Evolutionary conservation across 2,113 vertebrate species (phyloP).

Genomic region (Notothenia rossii): DNA sequence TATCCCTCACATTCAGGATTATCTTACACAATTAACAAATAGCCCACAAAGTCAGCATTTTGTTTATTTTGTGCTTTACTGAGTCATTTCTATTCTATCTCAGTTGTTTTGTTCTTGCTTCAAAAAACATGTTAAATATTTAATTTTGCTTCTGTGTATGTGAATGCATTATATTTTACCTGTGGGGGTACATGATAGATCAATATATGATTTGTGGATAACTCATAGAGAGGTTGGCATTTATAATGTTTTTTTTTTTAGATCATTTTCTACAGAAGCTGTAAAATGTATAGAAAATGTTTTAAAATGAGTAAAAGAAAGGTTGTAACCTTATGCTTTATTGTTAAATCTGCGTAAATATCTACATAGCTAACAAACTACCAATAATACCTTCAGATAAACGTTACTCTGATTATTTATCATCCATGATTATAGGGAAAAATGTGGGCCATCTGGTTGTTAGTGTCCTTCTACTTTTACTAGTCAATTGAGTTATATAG

Average conservation of each 20-base stretch:
- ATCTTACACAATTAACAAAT: constrained; percentile 71
- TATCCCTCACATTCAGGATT: constrained; percentile 69
- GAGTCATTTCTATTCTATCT: constrained; percentile 34
- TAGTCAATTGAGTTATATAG: no score
- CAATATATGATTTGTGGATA: background rate
- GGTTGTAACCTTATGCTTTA: background rate
- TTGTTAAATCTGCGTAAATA: background rate
- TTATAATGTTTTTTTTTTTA: background rate
- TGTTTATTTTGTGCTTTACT: constrained; percentile 34
- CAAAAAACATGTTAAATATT: constrained; percentile 1
- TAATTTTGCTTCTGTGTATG: constrained; percentile 20
- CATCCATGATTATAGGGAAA: no score
- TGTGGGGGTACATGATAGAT: background rate
- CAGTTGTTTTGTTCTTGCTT: constrained; percentile 11
- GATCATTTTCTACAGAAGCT: background rate
- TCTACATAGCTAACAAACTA: background rate
- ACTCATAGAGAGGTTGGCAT: background rate
- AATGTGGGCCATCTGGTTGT: no score
- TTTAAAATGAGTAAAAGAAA: background rate
- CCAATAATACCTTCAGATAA: no score
- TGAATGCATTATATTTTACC: background rate
- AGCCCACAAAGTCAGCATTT: constrained; percentile 45
- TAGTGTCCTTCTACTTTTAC: no score
- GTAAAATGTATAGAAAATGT: background rate
- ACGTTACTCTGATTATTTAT: no score